phyloP scores from a whole-genome alignment of 2,113 vertebrate species.

The Menura novaehollandiae region DNA sequence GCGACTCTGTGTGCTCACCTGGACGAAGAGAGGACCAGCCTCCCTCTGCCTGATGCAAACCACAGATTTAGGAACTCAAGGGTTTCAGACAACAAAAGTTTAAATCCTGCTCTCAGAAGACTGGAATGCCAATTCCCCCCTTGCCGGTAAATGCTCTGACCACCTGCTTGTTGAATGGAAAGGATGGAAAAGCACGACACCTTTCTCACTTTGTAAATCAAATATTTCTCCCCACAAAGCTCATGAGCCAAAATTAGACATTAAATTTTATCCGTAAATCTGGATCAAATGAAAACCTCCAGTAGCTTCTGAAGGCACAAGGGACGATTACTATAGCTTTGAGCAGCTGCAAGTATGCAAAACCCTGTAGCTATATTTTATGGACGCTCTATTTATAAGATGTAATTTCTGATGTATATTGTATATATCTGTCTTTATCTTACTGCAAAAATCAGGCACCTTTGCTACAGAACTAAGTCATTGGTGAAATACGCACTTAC shows the following conservation, averaged over 20 bases:
- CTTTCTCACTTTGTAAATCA: neutral
- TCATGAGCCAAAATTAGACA: neutral
- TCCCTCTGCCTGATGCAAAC: neutral
- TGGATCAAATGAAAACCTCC: neutral
- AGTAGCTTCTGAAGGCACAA: neutral
- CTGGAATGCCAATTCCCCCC: neutral
- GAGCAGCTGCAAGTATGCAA: neutral
- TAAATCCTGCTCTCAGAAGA: neutral
- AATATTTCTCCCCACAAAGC: neutral
- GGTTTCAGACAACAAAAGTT: accelerated
- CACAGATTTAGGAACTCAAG: neutral
- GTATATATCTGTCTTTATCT: neutral
- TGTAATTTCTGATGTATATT: neutral
- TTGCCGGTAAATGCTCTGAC: neutral
- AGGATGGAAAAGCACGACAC: neutral
- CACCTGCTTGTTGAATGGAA: neutral
- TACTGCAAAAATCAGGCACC: neutral
- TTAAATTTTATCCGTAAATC: neutral
- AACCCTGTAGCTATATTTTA: neutral
- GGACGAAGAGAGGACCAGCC: neutral
- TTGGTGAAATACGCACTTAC: neutral
- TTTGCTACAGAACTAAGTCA: neutral
- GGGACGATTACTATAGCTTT: neutral
- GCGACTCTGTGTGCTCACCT: neutral
- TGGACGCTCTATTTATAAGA: neutral